Percentiles rank a stretch among this genome's conserved stretches.
These are phyloP conservation scores for Sceloporus tristichus DNA, from an alignment of 2,113 vertebrate genomes.

Conservation along the genomic window DNA sequence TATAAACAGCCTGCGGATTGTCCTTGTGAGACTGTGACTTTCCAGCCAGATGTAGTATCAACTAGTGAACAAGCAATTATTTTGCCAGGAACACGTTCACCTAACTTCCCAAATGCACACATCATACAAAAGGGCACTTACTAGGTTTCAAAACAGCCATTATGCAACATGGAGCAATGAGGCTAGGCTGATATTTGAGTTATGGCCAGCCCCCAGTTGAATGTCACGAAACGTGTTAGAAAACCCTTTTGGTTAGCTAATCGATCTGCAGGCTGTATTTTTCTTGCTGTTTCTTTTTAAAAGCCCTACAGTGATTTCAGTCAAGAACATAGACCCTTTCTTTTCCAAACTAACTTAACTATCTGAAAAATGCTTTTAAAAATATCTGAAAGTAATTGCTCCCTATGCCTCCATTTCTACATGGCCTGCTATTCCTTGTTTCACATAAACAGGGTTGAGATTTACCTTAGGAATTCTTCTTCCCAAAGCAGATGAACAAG, in stretches of 20 bases:
- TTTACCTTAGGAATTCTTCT: not conserved
- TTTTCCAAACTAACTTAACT: not conserved
- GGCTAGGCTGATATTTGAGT: not conserved
- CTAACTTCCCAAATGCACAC: not conserved
- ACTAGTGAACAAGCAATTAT: not conserved
- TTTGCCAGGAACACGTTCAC: too few species aligned
- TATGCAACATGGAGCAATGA: not conserved
- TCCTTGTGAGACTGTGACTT: too few species aligned
- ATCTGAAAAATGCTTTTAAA: not conserved
- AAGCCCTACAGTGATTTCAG: not conserved
- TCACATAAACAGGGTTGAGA: not conserved
- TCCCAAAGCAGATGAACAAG: not conserved
- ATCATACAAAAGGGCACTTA: not conserved
- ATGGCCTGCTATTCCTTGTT: not conserved
- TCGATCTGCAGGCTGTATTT: not conserved
- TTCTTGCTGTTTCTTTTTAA: not conserved
- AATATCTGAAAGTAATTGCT: constrained; percentile 4
- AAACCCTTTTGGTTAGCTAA: not conserved
- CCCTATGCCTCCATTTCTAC: not conserved
- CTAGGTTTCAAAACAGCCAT: not conserved
- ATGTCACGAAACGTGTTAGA: not conserved
- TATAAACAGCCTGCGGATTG: too few species aligned
- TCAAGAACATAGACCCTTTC: constrained; percentile 3
- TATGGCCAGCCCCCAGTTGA: not conserved
- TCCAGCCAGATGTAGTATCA: not conserved